Evolutionary conservation across 2,797 vertebrate genomes (phyloP), one percentile per base, ranked within the genome.

Genomic region (Microchirus variegatus): DNA sequence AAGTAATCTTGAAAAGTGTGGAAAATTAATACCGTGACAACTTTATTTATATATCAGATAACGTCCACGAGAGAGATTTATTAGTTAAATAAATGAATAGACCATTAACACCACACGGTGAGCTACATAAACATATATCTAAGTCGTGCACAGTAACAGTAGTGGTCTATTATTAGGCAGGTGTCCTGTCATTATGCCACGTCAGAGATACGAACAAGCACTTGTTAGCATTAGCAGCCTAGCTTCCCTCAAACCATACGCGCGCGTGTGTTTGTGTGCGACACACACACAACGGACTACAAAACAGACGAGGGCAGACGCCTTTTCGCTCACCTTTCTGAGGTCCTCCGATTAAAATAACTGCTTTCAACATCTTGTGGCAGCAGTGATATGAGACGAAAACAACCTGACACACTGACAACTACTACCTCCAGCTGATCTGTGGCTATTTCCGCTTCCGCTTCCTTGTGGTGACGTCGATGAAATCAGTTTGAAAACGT

Each of bases 311-410:
- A 31, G 13, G 0, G 2, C 3, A 0, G 0, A 8, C 0, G 3
- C 9, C 12, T 26, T 10, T 2, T 10, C 47, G 37, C 84, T 91
- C 70, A 98, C 97, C 97, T 93, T 98, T 98, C 74, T 98, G 97
- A 1, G 96, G 95, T 0, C 97, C 97, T 61, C 97, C 97, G 41
- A 98, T 98, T 69, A 98, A 92, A 86, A 98, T 94, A 7, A 97
- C 95, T 5, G 97, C 93, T 68, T 98, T 98, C 71, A 97, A 84
- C 94, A 97, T 97, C 7, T 77, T 9, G 19, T 11, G 19, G 12
- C 3, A n/a, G 43, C 19, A 19, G 49, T 13, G 41, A 9, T 31
- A 9, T 17, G 18, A n/a, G 19, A 15, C 5, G 16, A 1, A 19
- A 17, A 19, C 10, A 42, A 51, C 15, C 52, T 31, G 56, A 14